Percentiles rank a stretch among this genome's conserved stretches.
phyloP scores from a whole-genome alignment of 2,888 invertebrate genomes.

The Trissonchulus latispiculum region DNA sequence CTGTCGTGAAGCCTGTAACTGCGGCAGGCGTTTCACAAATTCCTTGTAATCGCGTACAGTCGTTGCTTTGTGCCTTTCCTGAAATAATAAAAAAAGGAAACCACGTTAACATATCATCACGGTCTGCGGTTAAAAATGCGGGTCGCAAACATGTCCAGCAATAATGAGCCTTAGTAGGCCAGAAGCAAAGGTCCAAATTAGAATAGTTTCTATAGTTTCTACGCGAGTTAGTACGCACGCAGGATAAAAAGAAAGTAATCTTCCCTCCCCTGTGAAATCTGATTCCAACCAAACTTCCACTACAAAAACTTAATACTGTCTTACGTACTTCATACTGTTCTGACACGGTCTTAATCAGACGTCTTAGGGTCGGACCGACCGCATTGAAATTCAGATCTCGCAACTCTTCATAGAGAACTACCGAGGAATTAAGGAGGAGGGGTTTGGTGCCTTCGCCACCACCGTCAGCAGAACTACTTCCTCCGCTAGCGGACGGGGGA shows the following conservation, averaged over 20 bases:
- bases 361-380: constrained; percentile 70
- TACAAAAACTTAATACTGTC: too few species aligned
- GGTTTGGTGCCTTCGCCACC: too few species aligned
- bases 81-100: constrained; percentile 16
- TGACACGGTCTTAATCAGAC: constrained; percentile 73
- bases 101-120: constrained; percentile 4
- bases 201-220: neutral
- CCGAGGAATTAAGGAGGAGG: too few species aligned
- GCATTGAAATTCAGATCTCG: constrained; percentile 86
- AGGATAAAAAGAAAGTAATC: constrained; percentile 22
- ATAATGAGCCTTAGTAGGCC: too few species aligned
- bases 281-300: too few species aligned
- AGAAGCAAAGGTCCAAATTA: too few species aligned
- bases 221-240: constrained; percentile 20
- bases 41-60: constrained; percentile 89
- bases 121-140: too few species aligned
- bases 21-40: constrained; percentile 77
- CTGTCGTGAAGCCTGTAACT: constrained; percentile 71
- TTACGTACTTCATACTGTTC: constrained; percentile 58
- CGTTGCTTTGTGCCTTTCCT: constrained; percentile 68
- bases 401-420: constrained; percentile 75
- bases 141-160: too few species aligned
- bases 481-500: too few species aligned
- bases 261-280: too few species aligned
- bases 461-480: too few species aligned